Conservation (phyloP, 2,797 vertebrate genomes). For the Enteromius trimaculatus region DNA sequence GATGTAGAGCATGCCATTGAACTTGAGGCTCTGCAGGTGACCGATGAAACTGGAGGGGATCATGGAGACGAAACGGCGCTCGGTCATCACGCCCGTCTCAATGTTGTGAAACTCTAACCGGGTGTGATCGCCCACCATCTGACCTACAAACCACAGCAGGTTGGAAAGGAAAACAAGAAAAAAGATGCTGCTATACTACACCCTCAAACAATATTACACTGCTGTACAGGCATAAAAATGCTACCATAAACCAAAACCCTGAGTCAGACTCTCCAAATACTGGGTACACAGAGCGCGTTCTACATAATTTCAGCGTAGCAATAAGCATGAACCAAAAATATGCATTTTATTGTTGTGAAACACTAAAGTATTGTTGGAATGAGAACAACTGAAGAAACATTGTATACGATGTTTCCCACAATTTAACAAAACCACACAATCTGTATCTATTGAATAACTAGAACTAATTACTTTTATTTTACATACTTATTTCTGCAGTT, state of each 20-base stretch:
- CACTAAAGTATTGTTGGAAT: conserved; percentile 3
- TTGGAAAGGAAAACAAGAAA: conserved; percentile 74
- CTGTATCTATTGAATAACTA: background rate
- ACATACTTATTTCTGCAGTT: conserved; percentile 1
- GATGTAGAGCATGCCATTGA: conserved; percentile 98
- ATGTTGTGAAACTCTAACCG: conserved; percentile 99
- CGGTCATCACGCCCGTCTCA: conserved; percentile 97
- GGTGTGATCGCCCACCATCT: conserved; percentile 98
- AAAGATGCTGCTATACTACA: conserved; percentile 66
- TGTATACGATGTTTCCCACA: background rate
- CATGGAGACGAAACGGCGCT: conserved; percentile 92
- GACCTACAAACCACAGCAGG: conserved; percentile 80
- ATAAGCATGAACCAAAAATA: background rate
- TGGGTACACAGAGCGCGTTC: background rate
- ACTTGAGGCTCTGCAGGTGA: conserved; percentile 98
- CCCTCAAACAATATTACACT: conserved; percentile 46
- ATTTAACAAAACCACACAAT: background rate
- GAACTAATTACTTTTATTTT: background rate
- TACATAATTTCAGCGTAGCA: conserved; percentile 6
- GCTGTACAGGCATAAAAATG: conserved; percentile 37
- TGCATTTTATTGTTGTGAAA: conserved; percentile 3
- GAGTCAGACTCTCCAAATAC: background rate
- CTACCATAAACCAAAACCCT: conserved; percentile 10
- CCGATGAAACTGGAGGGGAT: conserved; percentile 98
- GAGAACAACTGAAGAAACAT: background rate